These are phyloP conservation scores for Alaudala cheleensis DNA, from an alignment of 2,113 vertebrate species.

Conservation along the genomic window DNA sequence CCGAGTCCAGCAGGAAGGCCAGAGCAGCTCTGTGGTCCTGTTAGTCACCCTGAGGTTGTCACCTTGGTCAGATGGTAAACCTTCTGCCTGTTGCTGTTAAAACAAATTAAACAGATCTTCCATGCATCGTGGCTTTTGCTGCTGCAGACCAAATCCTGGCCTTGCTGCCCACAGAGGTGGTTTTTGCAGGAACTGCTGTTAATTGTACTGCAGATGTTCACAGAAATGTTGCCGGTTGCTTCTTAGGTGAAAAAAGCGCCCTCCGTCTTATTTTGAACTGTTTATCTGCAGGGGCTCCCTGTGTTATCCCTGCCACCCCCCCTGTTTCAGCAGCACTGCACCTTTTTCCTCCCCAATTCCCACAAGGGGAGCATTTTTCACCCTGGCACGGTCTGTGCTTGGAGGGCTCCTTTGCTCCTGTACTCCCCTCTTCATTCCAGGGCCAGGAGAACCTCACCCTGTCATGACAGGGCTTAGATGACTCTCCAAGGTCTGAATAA, in stretches of 20 bases:
- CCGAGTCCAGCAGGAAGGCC: not conserved
- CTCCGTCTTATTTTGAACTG: not conserved
- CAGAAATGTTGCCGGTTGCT: not conserved
- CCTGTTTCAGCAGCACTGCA: not conserved
- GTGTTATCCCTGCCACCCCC: not conserved
- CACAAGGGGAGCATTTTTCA: not conserved
- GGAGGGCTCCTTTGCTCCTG: not conserved
- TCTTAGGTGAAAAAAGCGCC: not conserved
- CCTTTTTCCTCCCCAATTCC: not conserved
- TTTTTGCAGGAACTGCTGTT: not conserved
- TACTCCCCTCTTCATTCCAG: not conserved
- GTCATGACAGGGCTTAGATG: not conserved
- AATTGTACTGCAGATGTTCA: not conserved
- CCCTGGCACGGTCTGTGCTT: not conserved
- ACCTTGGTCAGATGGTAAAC: not conserved
- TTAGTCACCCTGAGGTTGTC: not conserved
- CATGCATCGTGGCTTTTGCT: not conserved
- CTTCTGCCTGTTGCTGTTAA: not conserved
- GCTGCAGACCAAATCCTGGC: not conserved
- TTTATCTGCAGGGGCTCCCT: not conserved
- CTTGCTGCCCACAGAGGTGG: not conserved
- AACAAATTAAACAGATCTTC: not conserved
- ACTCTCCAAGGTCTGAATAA: conserved; percentile 18
- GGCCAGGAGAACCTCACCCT: not conserved
- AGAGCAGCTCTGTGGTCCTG: not conserved